phyloP scores from a whole-genome alignment of 2,888 invertebrate species.

The Xanthorhoe designata region DNA sequence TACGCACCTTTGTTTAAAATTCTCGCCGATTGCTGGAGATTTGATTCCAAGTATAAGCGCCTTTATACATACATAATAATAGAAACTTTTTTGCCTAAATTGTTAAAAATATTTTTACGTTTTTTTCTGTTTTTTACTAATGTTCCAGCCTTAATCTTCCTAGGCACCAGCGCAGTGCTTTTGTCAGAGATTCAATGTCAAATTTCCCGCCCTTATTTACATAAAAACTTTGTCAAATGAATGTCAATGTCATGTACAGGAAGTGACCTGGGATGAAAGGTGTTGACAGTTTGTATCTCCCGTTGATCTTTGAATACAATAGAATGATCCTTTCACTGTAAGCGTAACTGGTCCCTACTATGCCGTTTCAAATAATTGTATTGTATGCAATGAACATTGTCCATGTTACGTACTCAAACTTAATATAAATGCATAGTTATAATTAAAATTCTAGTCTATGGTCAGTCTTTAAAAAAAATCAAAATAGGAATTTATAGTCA shows the following conservation, averaged over 20 bases:
- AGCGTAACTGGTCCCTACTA: conserved; percentile 8
- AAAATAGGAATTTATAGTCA: neutral
- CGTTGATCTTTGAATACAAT: conserved; percentile 31
- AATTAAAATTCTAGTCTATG: conserved; percentile 12
- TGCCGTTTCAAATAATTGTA: conserved; percentile 12
- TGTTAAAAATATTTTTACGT: neutral
- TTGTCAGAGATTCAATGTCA: conserved; percentile 27
- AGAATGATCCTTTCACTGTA: conserved; percentile 9
- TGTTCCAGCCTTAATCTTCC: no score
- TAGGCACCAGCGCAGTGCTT: neutral
- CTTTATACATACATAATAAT: conserved; percentile 1
- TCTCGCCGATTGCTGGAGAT: conserved; percentile 28
- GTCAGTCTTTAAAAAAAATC: conserved; percentile 10
- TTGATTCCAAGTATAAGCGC: conserved; percentile 25
- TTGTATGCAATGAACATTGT: conserved; percentile 12
- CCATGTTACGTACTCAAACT: neutral
- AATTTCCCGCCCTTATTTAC: conserved; percentile 22
- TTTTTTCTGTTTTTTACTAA: neutral
- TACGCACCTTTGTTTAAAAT: conserved; percentile 36
- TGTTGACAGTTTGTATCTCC: conserved; percentile 33
- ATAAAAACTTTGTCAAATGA: conserved; percentile 23
- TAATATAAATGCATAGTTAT: conserved; percentile 12
- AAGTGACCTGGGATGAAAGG: conserved; percentile 25
- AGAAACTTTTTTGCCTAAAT: neutral
- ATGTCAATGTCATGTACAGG: conserved; percentile 34